These are phyloP conservation scores for Eupeodes luniger DNA, from an alignment of 2,888 invertebrate species.

Conservation along the genomic window DNA sequence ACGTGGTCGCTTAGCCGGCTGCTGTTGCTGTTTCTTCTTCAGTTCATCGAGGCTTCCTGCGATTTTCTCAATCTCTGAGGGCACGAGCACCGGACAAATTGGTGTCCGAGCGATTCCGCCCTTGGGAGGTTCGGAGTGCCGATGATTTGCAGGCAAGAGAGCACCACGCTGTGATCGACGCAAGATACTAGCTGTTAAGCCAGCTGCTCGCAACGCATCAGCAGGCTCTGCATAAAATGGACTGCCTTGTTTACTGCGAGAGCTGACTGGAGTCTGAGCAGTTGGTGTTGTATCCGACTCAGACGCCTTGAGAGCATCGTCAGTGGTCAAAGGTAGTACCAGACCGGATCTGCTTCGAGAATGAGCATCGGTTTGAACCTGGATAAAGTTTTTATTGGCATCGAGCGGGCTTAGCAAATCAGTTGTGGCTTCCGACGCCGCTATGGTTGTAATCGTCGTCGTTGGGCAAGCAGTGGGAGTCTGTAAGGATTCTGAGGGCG, in stretches of 20 bases:
- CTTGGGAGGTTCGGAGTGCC: constrained; percentile 87
- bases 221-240: constrained; percentile 96
- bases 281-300: constrained; percentile 82
- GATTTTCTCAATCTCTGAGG: constrained; percentile 83
- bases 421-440: constrained; percentile 49
- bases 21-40: constrained; percentile 85
- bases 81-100: constrained; percentile 88
- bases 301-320: constrained; percentile 78
- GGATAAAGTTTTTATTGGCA: constrained; percentile 80
- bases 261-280: constrained; percentile 80
- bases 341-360: constrained; percentile 81
- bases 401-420: constrained; percentile 71
- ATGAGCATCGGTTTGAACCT: constrained; percentile 81
- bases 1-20: constrained; percentile 81
- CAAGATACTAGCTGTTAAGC: constrained; percentile 81
- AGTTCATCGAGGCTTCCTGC: constrained; percentile 84
- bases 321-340: constrained; percentile 80
- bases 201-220: constrained; percentile 88
- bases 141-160: constrained; percentile 84
- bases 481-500: constrained; percentile 74
- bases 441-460: constrained; percentile 34
- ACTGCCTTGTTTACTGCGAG: constrained; percentile 89
- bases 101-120: constrained; percentile 80
- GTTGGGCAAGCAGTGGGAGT: constrained; percentile 68
- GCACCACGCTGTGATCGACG: constrained; percentile 82